Evolutionary conservation across 1,140 invertebrate species (phyloP), one percentile per base, ranked within the genome.

Genomic region (Hycleus cichorii): DNA sequence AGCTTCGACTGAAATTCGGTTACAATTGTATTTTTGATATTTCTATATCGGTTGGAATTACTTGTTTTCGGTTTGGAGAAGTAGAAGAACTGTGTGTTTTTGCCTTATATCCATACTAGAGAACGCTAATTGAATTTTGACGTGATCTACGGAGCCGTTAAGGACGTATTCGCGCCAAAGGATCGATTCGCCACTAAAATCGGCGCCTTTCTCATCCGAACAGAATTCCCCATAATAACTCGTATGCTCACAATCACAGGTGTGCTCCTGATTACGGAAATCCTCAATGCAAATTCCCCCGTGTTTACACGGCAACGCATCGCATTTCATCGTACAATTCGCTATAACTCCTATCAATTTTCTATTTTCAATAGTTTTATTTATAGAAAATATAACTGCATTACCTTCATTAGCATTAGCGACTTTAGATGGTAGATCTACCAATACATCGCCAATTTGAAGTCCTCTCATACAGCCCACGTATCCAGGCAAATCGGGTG

Each of bases 251-350:
- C 93, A 97, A 62, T 95, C 86, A 71, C 93, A 97, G 4, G 84
- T 84, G 57, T 86, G 89, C 60, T 88, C 81, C 50, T 88, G 87
- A 49, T 87, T 85, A n/a, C 83, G 83, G 71, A 95, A 95, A 71
- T 92, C 86, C 73, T 97, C 93, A 6, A 88, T 86, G 68, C 93
- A 97, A 12, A 87, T 80, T 1, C 92, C 93, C 5, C 86, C 83
- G 74, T 96, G 91, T 66, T 91, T 87, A 69, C 93, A 97, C 0
- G 91, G 91, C 49, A 87, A 80, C 0, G 83, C 80, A 60, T 93
- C 89, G 70, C 93, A 97, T 66, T 91, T 89, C 84, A 93, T 92
- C 62, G 88, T 85, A 75, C 93, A 96, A 60, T 88, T 84, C 2
- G 83, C 81, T 11, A 91, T 72, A 0, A 93, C 84, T 4, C 87